Conservation (phyloP, 2,888 invertebrate genomes). For the Acleris laterana region DNA sequence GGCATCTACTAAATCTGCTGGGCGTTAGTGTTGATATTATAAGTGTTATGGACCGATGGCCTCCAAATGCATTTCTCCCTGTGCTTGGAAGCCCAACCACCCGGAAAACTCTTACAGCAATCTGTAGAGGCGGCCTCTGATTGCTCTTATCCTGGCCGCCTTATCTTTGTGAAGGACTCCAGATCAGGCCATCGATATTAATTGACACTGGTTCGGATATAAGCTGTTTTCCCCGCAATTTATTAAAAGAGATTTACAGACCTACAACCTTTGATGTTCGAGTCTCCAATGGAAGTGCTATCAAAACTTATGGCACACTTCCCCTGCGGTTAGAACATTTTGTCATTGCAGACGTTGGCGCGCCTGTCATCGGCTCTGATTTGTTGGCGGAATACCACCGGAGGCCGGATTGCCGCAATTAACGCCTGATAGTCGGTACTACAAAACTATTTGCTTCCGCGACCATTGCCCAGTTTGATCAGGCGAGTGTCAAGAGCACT, state of each 20-base stretch:
- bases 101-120: constrained; percentile 32
- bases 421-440: not conserved
- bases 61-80: constrained; percentile 21
- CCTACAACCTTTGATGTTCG: not conserved
- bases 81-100: constrained; percentile 11
- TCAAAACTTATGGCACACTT: constrained; percentile 8
- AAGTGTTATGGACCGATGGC: constrained; percentile 23
- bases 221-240: not conserved
- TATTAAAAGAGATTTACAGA: not conserved
- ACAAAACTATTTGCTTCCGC: constrained; percentile 6
- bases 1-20: not conserved
- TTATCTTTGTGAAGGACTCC: constrained; percentile 25
- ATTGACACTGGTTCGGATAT: constrained; percentile 13
- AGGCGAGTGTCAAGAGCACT: constrained; percentile 4
- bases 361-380: constrained; percentile 20
- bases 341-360: constrained; percentile 7
- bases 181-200: not conserved
- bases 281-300: constrained; percentile 2
- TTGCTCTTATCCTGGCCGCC: constrained; percentile 20
- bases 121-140: constrained; percentile 38
- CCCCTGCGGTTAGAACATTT: constrained; percentile 1
- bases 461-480: not conserved
- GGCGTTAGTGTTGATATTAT: constrained; percentile 30
- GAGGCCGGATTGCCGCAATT: constrained; percentile 11
- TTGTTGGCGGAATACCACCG: constrained; percentile 17